phyloP scores from a whole-genome alignment of 2,113 vertebrate genomes.

The Microcebus griseorufus region DNA sequence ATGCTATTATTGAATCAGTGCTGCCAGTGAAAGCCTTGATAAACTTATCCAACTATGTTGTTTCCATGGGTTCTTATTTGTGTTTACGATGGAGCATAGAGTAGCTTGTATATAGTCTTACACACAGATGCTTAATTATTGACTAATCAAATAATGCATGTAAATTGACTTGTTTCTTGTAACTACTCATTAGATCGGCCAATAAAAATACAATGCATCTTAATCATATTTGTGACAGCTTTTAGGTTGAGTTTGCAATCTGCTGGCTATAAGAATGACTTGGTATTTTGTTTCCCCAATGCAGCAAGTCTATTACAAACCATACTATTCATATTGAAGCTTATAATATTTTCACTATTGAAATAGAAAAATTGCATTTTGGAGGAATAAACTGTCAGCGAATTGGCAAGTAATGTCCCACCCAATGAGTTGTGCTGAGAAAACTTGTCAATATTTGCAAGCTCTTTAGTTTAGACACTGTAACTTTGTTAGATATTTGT shows the following conservation, averaged over 20 bases:
- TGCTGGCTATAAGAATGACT: not conserved
- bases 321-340: not conserved
- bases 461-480: not conserved
- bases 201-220: not conserved
- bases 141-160: not conserved
- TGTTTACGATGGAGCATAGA: not conserved
- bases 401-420: not conserved
- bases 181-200: not conserved
- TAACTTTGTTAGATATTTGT: not conserved
- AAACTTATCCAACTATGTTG: not conserved
- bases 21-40: not conserved
- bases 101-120: not conserved
- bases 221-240: not conserved
- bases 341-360: not conserved
- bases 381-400: not conserved
- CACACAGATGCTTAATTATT: not conserved
- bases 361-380: not conserved
- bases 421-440: not conserved
- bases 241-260: not conserved
- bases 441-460: not conserved
- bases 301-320: not conserved
- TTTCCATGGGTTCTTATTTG: not conserved
- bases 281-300: not conserved
- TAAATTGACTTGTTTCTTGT: not conserved
- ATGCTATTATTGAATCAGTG: not conserved